Evolutionary conservation across 2,888 invertebrate genomes (phyloP), one percentile per base, ranked within the genome.

Genomic region (Cotesia congregata): DNA sequence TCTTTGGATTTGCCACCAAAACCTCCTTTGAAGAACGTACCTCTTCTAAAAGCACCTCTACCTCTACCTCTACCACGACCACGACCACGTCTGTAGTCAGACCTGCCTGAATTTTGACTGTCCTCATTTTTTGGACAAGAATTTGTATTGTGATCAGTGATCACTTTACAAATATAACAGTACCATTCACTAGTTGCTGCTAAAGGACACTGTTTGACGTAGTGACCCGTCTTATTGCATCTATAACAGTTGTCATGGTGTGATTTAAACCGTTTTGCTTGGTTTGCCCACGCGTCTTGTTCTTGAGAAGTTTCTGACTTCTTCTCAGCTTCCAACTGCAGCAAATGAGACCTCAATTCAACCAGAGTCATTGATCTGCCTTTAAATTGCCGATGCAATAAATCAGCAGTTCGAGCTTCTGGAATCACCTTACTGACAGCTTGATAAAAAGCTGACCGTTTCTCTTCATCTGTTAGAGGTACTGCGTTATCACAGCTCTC

Each of bases 401-500:
- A 40, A 41, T 69, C 41, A 50, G 39, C 40, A 15, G 15, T 38
- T 50, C 17, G 39, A 0, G n/a, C 9, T 50, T 75, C 75, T 39
- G 69, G 72, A 1, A 40, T 62, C 0, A 40, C 60, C 0, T 4
- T 39, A 59, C 68, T 12, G n/a, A 67, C 61, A 5, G 71, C 75
- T 64, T 71, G 40, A 9, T 71, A 75, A 15, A 71, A 75, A 4
- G 67, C 39, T 41, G 71, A 75, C 6, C 67, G 15, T 59, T 41
- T 71, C 15, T 75, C 75, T 65, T 64, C 20, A 30, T 67, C 74
- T 38, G 38, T 60, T 2, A 74, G n/a, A 15, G 69, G 38, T 38
- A 15, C 20, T 50, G 59, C 20, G 60, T 20, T 20, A 38, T 69
- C 70, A 17, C 74, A 61, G 6, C 6, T 6, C 39, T 74, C 77